Evolutionary conservation across 2,797 vertebrate genomes (phyloP), one percentile per base, ranked within the genome.

Genomic region (Siniperca undulata): DNA sequence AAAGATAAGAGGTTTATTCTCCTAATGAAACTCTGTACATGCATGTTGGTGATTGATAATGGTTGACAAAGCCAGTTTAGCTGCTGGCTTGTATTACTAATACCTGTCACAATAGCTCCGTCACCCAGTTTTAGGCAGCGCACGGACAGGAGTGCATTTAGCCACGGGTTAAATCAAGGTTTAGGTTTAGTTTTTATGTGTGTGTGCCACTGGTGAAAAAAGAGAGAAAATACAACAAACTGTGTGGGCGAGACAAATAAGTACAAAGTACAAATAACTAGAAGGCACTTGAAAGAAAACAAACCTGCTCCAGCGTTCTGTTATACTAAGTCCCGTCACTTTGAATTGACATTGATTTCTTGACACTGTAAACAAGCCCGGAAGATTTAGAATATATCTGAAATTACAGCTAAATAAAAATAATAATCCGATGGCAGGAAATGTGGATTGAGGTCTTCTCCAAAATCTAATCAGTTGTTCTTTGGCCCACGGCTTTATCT

Each of bases 51-150:
- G 78, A 76, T 68, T 76, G 65, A 79, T 81, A 74, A 70, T 27
- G 5, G 69, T 66, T 34, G 73, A 82, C 82, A 75, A 61, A 65
- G 79, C 70, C 74, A 17, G 58, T 77, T 78, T 22, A 78, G 50
- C 61, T 53, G 61, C 76, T 20, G 73, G 64, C 24, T 6, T 70
- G n/a, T 44, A 27, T 71, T 64, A 30, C 70, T 79, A 38, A 84
- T 50, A 75, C 71, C 38, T 61, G 71, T 74, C 78, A 70, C 70
- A 68, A 46, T 66, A 74, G 50, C 61, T 78, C 60, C 7, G 66
- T 78, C 60, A 56, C 22, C 55, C 27, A 46, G 70, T 79, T 72
- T 72, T 9, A 73, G 60, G 60, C 10, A 56, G 9, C 61, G 17
- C 71, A 42, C 0, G 7, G 7, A 30, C 34, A 58, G 6, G 11